A percentile compares a stretch with the other conserved stretches of the same genome.
Conservation (phyloP, 2,113 vertebrate species). For the Crocuta crocuta region DNA sequence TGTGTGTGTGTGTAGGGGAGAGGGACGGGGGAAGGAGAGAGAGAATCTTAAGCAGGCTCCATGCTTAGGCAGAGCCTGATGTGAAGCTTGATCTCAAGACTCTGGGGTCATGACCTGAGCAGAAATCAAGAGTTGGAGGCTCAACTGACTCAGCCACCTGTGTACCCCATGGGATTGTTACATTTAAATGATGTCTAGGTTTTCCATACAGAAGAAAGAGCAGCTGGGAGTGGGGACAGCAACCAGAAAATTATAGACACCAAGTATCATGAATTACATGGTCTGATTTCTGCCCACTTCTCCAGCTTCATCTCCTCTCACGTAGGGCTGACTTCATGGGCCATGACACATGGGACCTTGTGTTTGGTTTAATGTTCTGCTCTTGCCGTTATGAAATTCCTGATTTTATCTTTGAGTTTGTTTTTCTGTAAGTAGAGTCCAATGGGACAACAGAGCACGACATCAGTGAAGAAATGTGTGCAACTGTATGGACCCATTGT, state of each 20-base stretch:
- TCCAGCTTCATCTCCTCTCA: background rate
- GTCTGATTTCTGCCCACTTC: background rate
- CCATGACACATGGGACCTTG: background rate
- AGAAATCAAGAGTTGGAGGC: too few species aligned
- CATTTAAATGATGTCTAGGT: background rate
- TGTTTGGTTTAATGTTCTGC: background rate
- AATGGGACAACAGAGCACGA: background rate
- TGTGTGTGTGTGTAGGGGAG: too few species aligned
- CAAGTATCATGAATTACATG: background rate
- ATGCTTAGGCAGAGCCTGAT: too few species aligned
- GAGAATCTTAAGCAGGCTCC: too few species aligned
- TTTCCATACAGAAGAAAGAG: background rate
- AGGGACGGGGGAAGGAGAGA: too few species aligned
- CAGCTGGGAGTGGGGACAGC: background rate
- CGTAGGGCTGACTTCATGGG: background rate
- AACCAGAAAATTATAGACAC: background rate
- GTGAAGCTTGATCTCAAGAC: too few species aligned
- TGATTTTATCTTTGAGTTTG: background rate
- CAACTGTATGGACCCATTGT: background rate
- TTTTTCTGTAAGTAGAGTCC: background rate
- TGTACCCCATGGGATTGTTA: background rate
- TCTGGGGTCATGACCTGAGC: too few species aligned
- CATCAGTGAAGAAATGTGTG: background rate
- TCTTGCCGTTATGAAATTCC: background rate
- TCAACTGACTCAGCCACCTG: too few species aligned